Conservation (phyloP, 1,140 invertebrate genomes). For the Charaxes varanes region DNA sequence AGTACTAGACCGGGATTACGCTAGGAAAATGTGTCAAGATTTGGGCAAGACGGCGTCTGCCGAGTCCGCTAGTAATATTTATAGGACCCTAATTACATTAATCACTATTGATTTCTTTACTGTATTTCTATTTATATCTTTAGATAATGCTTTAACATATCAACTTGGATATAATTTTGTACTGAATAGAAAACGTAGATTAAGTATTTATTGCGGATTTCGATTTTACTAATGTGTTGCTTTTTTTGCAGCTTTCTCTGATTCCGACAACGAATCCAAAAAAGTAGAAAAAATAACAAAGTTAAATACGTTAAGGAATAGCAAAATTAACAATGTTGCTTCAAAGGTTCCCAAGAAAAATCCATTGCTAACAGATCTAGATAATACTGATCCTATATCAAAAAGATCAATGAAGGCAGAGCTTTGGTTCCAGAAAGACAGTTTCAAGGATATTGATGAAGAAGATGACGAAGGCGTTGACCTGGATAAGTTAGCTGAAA, state of each 20-base stretch:
- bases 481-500: constrained; percentile 85
- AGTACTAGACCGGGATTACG: too few species aligned
- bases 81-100: too few species aligned
- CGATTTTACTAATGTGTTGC: too few species aligned
- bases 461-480: constrained; percentile 92
- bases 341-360: constrained; percentile 75
- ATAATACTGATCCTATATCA: constrained; percentile 82
- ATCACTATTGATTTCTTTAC: too few species aligned
- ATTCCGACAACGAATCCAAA: constrained; percentile 66
- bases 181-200: too few species aligned
- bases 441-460: constrained; percentile 87
- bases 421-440: constrained; percentile 93
- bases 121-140: too few species aligned
- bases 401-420: constrained; percentile 85
- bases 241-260: constrained; percentile 72
- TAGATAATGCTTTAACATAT: too few species aligned
- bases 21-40: too few species aligned
- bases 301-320: constrained; percentile 59
- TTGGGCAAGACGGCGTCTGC: too few species aligned
- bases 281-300: constrained; percentile 60
- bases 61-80: too few species aligned
- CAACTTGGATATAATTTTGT: too few species aligned
- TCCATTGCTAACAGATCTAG: constrained; percentile 90
- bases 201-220: too few species aligned
- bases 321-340: constrained; percentile 45